Conservation (phyloP, 23 tunicate genomes). For the Halocynthia aurantium region DNA sequence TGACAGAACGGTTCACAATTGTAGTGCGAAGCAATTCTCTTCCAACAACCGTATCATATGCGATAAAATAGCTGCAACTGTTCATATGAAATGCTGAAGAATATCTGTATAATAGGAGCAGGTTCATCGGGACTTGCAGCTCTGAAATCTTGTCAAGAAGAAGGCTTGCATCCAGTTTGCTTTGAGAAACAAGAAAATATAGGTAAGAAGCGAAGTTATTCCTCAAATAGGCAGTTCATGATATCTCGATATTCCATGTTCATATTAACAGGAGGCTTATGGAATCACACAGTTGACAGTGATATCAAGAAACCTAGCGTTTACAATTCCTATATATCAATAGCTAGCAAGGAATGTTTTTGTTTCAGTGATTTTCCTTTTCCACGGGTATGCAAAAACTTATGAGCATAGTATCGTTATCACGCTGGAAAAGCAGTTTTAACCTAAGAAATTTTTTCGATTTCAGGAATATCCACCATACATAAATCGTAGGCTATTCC, state of each 20-base stretch:
- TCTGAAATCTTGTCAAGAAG: slow-evolving; percentile 40
- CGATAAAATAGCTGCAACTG: too few species aligned
- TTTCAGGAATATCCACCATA: slow-evolving; percentile 54
- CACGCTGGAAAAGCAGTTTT: background rate
- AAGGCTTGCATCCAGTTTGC: slow-evolving; percentile 35
- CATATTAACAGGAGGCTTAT: slow-evolving; percentile 30
- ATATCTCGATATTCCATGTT: background rate
- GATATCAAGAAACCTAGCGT: slow-evolving; percentile 21
- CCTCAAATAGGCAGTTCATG: background rate
- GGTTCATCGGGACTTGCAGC: slow-evolving; percentile 37
- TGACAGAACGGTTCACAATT: too few species aligned
- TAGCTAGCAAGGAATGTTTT: slow-evolving; percentile 22
- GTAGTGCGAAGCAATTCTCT: too few species aligned
- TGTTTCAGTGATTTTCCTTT: slow-evolving; percentile 37
- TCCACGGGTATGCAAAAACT: slow-evolving; percentile 18
- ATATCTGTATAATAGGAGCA: slow-evolving; percentile 49
- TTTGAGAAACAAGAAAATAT: slow-evolving; percentile 27
- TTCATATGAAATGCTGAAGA: background rate
- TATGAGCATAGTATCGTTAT: background rate
- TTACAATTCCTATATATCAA: slow-evolving; percentile 23
- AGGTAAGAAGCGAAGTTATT: slow-evolving; percentile 19
- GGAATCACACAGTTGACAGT: slow-evolving; percentile 27
- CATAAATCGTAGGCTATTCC: background rate
- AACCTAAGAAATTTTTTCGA: background rate
- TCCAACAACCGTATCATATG: too few species aligned